Percentiles rank a stretch among this genome's conserved stretches.
Evolutionary conservation across 2,888 invertebrate species (phyloP).

Genomic region (Gibbula magus): DNA sequence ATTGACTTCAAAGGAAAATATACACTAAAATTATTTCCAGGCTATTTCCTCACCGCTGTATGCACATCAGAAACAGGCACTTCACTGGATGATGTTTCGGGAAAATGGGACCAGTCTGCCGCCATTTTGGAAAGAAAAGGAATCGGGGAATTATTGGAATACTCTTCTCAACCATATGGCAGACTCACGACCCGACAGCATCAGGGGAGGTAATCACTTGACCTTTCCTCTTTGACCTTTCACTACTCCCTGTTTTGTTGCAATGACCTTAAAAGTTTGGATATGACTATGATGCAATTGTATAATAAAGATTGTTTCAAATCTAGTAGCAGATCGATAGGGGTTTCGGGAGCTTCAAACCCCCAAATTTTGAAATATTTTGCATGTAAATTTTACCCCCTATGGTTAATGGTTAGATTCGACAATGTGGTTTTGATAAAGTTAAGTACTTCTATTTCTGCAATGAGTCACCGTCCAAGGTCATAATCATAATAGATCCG

Average conservation of each 20-base stretch:
- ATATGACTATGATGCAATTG: no score
- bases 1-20: background rate
- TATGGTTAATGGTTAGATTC: no score
- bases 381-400: no score
- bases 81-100: conserved; percentile 60
- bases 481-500: no score
- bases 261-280: no score
- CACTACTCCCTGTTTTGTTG: background rate
- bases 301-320: no score
- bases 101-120: conserved; percentile 56
- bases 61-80: conserved; percentile 62
- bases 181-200: conserved; percentile 44
- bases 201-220: conserved; percentile 48
- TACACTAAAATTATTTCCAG: conserved; percentile 37
- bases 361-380: no score
- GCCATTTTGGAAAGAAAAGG: conserved; percentile 58
- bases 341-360: no score
- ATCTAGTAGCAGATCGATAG: no score
- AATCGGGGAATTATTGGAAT: conserved; percentile 44
- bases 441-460: no score
- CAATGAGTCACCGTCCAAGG: no score
- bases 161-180: conserved; percentile 46
- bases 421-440: no score
- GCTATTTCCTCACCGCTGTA: conserved; percentile 52
- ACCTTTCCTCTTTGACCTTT: background rate